Base-by-base conservation (phyloP, 1,140 invertebrate genomes). In the Diorhabda elongata region DNA sequence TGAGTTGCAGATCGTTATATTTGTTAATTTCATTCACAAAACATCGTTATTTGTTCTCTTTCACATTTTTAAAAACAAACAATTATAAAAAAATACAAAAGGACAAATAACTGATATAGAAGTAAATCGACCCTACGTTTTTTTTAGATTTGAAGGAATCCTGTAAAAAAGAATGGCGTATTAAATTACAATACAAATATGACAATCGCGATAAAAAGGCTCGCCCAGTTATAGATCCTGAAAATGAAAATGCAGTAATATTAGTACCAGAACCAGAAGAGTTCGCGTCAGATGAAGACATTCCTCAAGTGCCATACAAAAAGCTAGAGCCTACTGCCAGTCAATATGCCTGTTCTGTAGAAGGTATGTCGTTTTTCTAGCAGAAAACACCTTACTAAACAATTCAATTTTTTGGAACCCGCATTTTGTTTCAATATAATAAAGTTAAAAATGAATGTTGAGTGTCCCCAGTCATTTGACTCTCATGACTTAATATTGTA, bases 311-410 rank as follows among this genome's bases (percentile, higher is more conserved):
- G 5, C 79, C 79, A 0, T 76, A 74, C 59, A 74, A 77, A 66
- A 74, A 76, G 63, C 66, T 80, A n/a, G 74, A 78, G 45, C 75
- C 75, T 2, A 73, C 77, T n/a, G 66, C 78, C 3, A 77, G 74
- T 43, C 68, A 71, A 58, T 69, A 69, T 64, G 72, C 70, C 3
- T 61, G 75, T 3, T 43, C 58, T 0, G 3, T 62, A 8, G 77
- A 78, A 75, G 75, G 76, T 76, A 69, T 4, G 26, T 26, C 26
- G 26, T 1, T 26, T 26, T 26, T 26, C 26, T 26, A 26, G 26
- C 26, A 26, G 26, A 26, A 26, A 26, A 26, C 26, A 26, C 1
- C 26, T 26, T 26, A 26, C 26, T 26, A 26, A 26, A 26, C 26
- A 26, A 26, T 26, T 26, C 26, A 26, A 26, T 26, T 26, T 26